A percentile compares a stretch with the other conserved stretches of the same genome.
phyloP scores from a whole-genome alignment of 2,113 vertebrate species.

The Chaetorhynchus papuensis region DNA sequence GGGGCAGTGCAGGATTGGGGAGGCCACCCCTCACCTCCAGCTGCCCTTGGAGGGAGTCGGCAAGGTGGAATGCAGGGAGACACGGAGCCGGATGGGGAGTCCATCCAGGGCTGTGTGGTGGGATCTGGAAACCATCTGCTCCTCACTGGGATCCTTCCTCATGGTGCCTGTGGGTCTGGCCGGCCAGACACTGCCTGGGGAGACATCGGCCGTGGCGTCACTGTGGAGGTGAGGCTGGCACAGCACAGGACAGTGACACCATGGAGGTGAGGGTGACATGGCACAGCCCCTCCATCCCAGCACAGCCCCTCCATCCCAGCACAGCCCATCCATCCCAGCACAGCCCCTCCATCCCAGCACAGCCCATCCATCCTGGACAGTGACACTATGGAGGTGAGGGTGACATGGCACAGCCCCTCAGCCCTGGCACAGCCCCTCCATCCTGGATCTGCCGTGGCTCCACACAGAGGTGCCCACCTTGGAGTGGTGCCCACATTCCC shows the following conservation, averaged over 20 bases:
- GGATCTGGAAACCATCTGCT: background rate
- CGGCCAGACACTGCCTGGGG: background rate
- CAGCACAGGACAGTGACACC: background rate
- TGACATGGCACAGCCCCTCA: background rate
- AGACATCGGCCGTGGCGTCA: background rate
- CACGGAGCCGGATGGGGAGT: accelerated
- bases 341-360: background rate
- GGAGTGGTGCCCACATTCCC: background rate
- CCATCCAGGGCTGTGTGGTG: background rate
- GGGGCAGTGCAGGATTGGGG: background rate
- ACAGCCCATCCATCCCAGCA: no score
- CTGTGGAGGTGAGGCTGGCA: background rate
- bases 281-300: background rate
- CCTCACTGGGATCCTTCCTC: background rate
- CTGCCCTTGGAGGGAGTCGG: background rate
- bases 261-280: accelerated
- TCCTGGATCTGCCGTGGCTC: accelerated
- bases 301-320: no score
- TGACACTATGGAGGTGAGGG: background rate
- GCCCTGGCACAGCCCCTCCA: background rate
- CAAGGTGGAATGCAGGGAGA: background rate
- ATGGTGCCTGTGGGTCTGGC: accelerated
- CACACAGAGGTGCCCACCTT: background rate
- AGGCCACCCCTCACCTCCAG: background rate
- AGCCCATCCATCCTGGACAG: background rate